These are phyloP conservation scores for Zalophus californianus DNA, from an alignment of 2,797 vertebrate genomes.

Conservation along the genomic window DNA sequence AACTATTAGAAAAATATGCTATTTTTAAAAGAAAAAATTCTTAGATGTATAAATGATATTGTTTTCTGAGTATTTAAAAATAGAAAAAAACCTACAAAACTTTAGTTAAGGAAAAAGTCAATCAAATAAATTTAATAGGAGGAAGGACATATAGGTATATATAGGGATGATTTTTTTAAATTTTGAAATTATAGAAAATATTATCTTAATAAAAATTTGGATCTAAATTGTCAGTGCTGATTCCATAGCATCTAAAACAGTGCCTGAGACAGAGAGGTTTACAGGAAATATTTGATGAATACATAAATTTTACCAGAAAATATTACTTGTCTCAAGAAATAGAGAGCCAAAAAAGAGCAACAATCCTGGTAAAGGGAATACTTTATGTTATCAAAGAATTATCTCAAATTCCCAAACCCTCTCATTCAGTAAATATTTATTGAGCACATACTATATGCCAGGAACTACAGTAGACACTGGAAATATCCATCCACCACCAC, in stretches of 20 bases:
- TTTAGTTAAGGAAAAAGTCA: not conserved
- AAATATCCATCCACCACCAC: rapidly evolving
- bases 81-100: not conserved
- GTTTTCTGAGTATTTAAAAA: not conserved
- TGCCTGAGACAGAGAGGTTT: not conserved
- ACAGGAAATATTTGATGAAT: not conserved
- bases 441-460: not conserved
- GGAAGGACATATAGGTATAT: not conserved
- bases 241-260: not conserved
- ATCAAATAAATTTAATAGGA: not conserved
- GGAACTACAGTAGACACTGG: not conserved
- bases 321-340: not conserved
- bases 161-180: not conserved
- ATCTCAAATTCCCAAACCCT: not conserved
- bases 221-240: not conserved
- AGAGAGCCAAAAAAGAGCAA: not conserved
- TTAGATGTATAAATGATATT: not conserved
- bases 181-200: not conserved
- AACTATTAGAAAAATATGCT: not conserved
- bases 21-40: not conserved
- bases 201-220: not conserved
- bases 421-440: not conserved
- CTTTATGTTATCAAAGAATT: not conserved
- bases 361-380: not conserved
- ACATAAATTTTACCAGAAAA: not conserved